A percentile compares a stretch with the other conserved stretches of the same genome.
These are phyloP conservation scores for Chionodraco myersi DNA, from an alignment of 2,113 vertebrate genomes.

Conservation along the genomic window DNA sequence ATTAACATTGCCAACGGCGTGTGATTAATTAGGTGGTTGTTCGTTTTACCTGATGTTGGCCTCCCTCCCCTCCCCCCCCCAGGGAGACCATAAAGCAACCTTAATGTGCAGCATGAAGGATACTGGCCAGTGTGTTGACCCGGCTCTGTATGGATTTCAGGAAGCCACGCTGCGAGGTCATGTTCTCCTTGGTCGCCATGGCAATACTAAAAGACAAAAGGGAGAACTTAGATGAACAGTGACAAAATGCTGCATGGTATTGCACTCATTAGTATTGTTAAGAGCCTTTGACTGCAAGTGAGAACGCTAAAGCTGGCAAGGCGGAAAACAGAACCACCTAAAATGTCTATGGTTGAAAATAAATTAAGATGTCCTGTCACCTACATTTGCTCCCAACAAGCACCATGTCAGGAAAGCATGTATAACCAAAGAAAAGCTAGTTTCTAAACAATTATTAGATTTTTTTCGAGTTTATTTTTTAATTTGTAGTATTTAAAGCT, in stretches of 20 bases:
- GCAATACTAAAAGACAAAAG: conserved; percentile 88
- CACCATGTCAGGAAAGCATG: too few species aligned
- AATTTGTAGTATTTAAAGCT: neutral
- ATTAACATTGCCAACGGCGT: neutral
- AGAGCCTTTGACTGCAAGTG: neutral
- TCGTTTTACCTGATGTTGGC: too few species aligned
- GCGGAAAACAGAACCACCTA: too few species aligned
- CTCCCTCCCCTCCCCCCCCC: too few species aligned
- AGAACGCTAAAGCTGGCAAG: too few species aligned
- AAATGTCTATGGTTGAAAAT: too few species aligned
- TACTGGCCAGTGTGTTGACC: conserved; percentile 99
- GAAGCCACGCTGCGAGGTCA: conserved; percentile 95
- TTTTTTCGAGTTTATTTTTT: too few species aligned
- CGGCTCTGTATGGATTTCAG: conserved; percentile 97
- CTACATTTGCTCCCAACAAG: too few species aligned
- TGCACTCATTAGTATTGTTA: conserved; percentile 1
- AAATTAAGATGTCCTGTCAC: too few species aligned
- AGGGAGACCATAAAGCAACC: neutral
- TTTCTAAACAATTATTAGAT: too few species aligned
- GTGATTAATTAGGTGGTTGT: too few species aligned
- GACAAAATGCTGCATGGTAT: conserved; percentile 4
- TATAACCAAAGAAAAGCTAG: too few species aligned
- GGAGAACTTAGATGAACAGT: conserved; percentile 21
- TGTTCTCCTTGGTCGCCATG: conserved; percentile 99
- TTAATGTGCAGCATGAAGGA: conserved; percentile 83